These are phyloP conservation scores for Nephrocerus scutellatus DNA, from an alignment of 2,888 invertebrate species.

Conservation along the genomic window DNA sequence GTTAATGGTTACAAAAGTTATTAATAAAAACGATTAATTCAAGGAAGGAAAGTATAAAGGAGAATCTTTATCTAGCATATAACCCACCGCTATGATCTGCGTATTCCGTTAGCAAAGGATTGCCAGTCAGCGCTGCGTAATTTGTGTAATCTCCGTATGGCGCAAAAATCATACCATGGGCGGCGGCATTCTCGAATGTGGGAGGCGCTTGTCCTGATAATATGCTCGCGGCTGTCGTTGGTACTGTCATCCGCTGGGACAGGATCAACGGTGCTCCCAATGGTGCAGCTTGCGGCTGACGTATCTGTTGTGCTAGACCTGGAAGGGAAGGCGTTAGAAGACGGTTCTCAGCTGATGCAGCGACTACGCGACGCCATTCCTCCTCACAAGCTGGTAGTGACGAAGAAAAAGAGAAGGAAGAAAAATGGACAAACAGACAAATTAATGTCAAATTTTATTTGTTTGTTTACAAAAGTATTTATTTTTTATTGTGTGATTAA, in stretches of 20 bases:
- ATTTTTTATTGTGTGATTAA: conserved; percentile 7
- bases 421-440: conserved; percentile 6
- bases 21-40: conserved; percentile 3
- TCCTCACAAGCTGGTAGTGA: conserved; percentile 68
- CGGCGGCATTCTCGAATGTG: conserved; percentile 57
- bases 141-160: conserved; percentile 85
- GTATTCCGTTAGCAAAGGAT: conserved; percentile 78
- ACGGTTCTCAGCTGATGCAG: conserved; percentile 71
- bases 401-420: background rate
- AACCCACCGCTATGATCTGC: conserved; percentile 96
- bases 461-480: conserved; percentile 5
- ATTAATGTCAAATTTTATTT: conserved; percentile 9
- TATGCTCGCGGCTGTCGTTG: conserved; percentile 64
- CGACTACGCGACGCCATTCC: conserved; percentile 77
- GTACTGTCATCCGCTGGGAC: conserved; percentile 80
- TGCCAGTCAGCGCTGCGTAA: conserved; percentile 75
- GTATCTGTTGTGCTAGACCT: conserved; percentile 58
- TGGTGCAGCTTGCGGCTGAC: conserved; percentile 67
- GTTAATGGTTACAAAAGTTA: no score
- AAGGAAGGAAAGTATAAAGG: conserved; percentile 1
- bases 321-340: conserved; percentile 56
- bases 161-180: conserved; percentile 69
- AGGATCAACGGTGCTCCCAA: conserved; percentile 85
- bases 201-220: conserved; percentile 55
- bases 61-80: conserved; percentile 64